Evolutionary conservation across 1,140 invertebrate species (phyloP).

Genomic region (Caenorhabditis tropicalis): DNA sequence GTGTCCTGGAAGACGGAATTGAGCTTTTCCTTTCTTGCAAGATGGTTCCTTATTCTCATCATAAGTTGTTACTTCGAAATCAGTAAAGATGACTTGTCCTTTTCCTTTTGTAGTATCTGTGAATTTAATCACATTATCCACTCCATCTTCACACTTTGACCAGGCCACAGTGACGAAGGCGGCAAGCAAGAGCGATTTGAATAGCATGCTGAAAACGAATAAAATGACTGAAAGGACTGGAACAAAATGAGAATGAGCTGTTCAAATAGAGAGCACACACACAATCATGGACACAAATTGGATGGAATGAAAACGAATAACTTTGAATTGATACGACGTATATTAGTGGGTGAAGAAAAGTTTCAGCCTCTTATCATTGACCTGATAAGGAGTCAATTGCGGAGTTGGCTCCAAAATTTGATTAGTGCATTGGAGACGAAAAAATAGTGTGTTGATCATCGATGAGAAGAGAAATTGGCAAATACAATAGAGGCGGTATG

Average conservation of each 20-base stretch:
- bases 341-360: background rate
- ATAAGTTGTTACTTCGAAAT: conserved; percentile 56
- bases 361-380: conserved; percentile 35
- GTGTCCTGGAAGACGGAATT: conserved; percentile 55
- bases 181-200: conserved; percentile 30
- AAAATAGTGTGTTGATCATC: background rate
- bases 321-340: background rate
- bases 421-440: background rate
- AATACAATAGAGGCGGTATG: conserved; percentile 38
- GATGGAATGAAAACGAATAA: background rate
- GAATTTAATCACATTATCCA: conserved; percentile 57
- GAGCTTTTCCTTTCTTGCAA: conserved; percentile 35
- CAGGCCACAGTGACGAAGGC: conserved; percentile 17
- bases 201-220: conserved; percentile 20
- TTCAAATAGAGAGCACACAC: background rate
- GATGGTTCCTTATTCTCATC: conserved; percentile 55
- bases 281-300: background rate
- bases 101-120: conserved; percentile 54
- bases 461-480: background rate
- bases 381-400: conserved; percentile 32
- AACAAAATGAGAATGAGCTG: background rate
- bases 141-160: conserved; percentile 51
- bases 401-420: conserved; percentile 12
- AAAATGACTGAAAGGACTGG: background rate
- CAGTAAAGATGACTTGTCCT: conserved; percentile 46